These are phyloP conservation scores for Campylomormyrus tamandua DNA, from an alignment of 2,113 vertebrate species.

Conservation along the genomic window DNA sequence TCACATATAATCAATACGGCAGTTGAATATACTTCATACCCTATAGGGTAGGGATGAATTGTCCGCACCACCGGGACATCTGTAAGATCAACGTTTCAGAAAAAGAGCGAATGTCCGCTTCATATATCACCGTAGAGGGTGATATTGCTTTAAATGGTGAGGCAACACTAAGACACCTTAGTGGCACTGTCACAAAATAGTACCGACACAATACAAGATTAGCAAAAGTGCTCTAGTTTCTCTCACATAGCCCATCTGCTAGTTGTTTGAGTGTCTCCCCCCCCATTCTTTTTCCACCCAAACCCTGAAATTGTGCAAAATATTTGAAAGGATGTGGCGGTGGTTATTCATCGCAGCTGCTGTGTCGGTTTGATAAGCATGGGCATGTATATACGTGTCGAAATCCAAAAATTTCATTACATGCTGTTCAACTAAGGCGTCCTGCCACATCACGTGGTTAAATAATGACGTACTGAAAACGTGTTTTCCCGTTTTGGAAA, in stretches of 20 bases:
- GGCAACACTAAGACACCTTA: not conserved
- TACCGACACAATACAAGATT: not conserved
- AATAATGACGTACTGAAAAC: constrained; percentile 33
- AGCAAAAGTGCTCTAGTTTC: not conserved
- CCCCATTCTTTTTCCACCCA: not conserved
- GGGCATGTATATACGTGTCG: not conserved
- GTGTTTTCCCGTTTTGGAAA: not conserved
- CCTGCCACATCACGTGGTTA: constrained; percentile 45
- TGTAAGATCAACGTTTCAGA: not conserved
- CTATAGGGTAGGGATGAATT: not conserved
- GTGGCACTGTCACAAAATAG: not conserved
- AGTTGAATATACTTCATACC: not conserved
- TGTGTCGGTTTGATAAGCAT: not conserved
- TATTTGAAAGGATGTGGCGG: not conserved
- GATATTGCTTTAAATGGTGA: not conserved
- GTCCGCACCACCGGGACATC: not conserved
- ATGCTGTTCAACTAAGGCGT: constrained; percentile 34
- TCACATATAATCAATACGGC: not conserved
- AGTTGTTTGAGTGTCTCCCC: no score
- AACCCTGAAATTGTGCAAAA: not conserved
- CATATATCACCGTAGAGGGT: not conserved
- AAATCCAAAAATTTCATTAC: not conserved
- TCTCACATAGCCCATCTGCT: not conserved
- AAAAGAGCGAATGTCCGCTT: not conserved
- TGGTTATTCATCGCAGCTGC: not conserved